Percentiles rank a stretch among this genome's conserved stretches.
These are phyloP conservation scores for Dastarcus helophoroides DNA, from an alignment of 2,888 invertebrate genomes.

Conservation along the genomic window DNA sequence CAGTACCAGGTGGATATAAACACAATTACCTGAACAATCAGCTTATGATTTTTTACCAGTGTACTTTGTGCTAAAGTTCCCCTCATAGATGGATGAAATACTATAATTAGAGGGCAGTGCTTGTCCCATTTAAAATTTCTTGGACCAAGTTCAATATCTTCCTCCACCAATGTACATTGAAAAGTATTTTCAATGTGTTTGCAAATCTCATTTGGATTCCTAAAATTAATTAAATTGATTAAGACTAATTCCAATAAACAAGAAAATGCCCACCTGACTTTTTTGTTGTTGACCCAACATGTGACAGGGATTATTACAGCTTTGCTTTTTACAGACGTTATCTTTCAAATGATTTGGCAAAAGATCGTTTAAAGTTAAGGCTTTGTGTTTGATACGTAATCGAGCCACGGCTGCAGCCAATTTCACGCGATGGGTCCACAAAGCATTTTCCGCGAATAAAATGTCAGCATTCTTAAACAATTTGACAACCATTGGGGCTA, in stretches of 20 bases:
- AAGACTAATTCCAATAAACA: background rate
- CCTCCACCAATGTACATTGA: slow-evolving; percentile 21
- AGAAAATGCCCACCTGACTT: slow-evolving; percentile 44
- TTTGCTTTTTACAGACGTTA: slow-evolving; percentile 51
- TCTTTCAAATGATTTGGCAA: slow-evolving; percentile 62
- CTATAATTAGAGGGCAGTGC: slow-evolving; percentile 42
- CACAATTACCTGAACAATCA: slow-evolving; percentile 45
- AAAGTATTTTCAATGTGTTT: slow-evolving; percentile 23
- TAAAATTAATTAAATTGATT: slow-evolving; percentile 9
- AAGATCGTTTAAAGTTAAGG: slow-evolving; percentile 54
- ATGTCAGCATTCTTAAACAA: slow-evolving; percentile 28
- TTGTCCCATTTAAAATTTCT: slow-evolving; percentile 32
- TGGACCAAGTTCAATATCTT: slow-evolving; percentile 17
- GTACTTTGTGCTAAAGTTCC: slow-evolving; percentile 43
- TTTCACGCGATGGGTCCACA: slow-evolving; percentile 55
- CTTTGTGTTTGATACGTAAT: slow-evolving; percentile 62
- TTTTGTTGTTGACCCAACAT: slow-evolving; percentile 72
- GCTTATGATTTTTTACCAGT: slow-evolving; percentile 42
- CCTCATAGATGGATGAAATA: slow-evolving; percentile 44
- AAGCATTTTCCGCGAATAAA: slow-evolving; percentile 46
- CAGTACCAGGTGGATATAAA: background rate
- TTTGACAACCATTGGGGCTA: slow-evolving; percentile 20
- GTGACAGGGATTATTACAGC: slow-evolving; percentile 46
- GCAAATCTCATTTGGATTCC: slow-evolving; percentile 20
- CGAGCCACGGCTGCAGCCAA: slow-evolving; percentile 68